These are phyloP conservation scores for Thamnaconus septentrionalis DNA, from an alignment of 2,113 vertebrate species.

Conservation along the genomic window DNA sequence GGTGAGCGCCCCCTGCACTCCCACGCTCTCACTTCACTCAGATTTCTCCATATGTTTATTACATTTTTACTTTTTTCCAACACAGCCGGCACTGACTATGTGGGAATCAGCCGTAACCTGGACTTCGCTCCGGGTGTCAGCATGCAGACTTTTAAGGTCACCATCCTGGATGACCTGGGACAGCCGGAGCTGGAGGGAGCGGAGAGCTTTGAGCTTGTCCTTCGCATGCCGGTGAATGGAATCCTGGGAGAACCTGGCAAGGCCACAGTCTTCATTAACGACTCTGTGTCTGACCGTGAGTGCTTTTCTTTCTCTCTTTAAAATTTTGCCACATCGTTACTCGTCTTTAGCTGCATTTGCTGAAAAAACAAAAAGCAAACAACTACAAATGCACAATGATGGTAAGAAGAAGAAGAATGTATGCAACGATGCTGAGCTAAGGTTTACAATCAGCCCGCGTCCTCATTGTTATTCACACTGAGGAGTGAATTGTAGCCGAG, in stretches of 20 bases:
- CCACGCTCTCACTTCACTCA: no score
- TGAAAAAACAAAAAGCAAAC: no score
- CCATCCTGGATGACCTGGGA: slow-evolving; percentile 90
- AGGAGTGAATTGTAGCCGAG: no score
- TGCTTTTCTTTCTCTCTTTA: slow-evolving; percentile 13
- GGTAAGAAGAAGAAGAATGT: no score
- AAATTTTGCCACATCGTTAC: no score
- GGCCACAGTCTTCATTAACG: slow-evolving; percentile 85
- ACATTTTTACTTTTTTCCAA: background rate
- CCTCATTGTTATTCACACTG: no score
- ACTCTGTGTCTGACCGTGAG: slow-evolving; percentile 91
- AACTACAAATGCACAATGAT: no score
- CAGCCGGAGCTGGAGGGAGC: slow-evolving; percentile 86
- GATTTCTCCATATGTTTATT: no score
- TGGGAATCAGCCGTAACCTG: slow-evolving; percentile 90
- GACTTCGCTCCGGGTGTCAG: slow-evolving; percentile 90
- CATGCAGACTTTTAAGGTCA: slow-evolving; percentile 84
- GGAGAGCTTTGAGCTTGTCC: slow-evolving; percentile 88
- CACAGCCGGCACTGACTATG: slow-evolving; percentile 89
- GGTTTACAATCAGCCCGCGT: no score
- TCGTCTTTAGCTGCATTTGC: background rate
- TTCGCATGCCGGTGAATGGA: slow-evolving; percentile 87
- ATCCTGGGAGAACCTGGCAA: slow-evolving; percentile 86
- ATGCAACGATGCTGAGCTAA: no score
- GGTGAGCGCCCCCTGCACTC: slow-evolving; percentile 70